A percentile compares a stretch with the other conserved stretches of the same genome.
Evolutionary conservation across 1,140 invertebrate species (phyloP).

Genomic region (Gonatopus flavifemur): DNA sequence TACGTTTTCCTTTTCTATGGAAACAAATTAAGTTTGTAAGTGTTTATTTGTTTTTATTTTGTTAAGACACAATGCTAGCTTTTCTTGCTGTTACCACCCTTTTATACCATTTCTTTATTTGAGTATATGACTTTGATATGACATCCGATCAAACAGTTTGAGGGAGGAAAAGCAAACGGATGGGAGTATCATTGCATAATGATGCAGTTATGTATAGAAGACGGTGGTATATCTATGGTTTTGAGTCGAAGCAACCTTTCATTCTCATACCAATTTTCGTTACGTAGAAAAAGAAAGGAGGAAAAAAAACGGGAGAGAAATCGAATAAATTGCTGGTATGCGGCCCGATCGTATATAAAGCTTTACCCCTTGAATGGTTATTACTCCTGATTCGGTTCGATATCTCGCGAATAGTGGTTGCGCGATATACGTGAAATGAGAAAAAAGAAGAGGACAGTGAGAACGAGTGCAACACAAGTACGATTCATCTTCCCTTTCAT

Average conservation of each 20-base stretch:
- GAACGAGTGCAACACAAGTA: neutral
- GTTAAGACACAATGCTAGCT: too few relatives aligned
- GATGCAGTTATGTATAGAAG: neutral
- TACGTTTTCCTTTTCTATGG: too few relatives aligned
- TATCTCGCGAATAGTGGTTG: constrained; percentile 1
- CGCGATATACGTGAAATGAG: constrained; percentile 12
- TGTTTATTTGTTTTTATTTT: too few relatives aligned
- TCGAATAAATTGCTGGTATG: constrained; percentile 26
- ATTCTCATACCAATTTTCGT: neutral
- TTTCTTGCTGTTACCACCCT: too few relatives aligned
- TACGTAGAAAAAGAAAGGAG: neutral
- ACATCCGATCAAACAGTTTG: neutral
- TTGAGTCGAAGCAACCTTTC: neutral
- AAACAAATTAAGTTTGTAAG: too few relatives aligned
- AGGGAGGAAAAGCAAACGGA: neutral
- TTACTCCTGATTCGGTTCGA: constrained; percentile 35
- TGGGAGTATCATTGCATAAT: neutral
- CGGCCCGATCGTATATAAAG: constrained; percentile 32
- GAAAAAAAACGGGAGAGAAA: constrained; percentile 15
- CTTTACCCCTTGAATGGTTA: constrained; percentile 35
- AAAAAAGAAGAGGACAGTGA: neutral
- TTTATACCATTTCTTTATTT: constrained; percentile 2
- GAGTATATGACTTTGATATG: neutral
- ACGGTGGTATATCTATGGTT: neutral
- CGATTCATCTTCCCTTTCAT: neutral